Evolutionary conservation across 2,797 vertebrate genomes (phyloP).

Genomic region (Synanceia verrucosa): DNA sequence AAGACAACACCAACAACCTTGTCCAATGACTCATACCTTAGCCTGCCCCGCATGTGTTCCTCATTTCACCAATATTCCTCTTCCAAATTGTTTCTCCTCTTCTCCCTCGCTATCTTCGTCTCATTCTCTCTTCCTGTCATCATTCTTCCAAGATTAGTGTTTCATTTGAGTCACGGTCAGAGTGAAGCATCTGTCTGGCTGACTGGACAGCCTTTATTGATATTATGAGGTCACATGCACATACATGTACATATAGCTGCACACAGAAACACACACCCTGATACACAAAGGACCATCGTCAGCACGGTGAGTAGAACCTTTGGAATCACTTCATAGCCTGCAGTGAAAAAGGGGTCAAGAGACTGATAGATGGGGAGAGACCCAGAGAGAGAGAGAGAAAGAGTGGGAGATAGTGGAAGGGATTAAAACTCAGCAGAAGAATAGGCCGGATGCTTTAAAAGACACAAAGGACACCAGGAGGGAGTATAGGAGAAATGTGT

Average conservation of each 20-base stretch:
- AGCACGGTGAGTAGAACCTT: slow-evolving; percentile 9
- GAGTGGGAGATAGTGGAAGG: slow-evolving; percentile 7
- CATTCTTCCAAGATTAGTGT: slow-evolving; percentile 11
- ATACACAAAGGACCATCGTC: slow-evolving; percentile 7
- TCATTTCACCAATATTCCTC: slow-evolving; percentile 9
- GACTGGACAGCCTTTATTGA: slow-evolving; percentile 19
- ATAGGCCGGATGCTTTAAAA: slow-evolving; percentile 40
- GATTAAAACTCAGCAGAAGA: slow-evolving; percentile 15
- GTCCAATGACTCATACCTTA: slow-evolving; percentile 28
- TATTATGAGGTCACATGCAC: slow-evolving; percentile 29
- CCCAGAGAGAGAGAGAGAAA: slow-evolving; percentile 9
- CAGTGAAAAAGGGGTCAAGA: slow-evolving; percentile 15
- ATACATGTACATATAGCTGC: background rate
- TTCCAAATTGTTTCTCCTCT: background rate
- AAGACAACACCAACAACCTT: slow-evolving; percentile 47
- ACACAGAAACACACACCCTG: slow-evolving; percentile 3
- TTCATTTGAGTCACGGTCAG: slow-evolving; percentile 25
- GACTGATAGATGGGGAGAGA: slow-evolving; percentile 15
- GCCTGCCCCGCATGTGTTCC: slow-evolving; percentile 11
- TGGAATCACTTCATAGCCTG: slow-evolving; percentile 34
- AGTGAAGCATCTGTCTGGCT: slow-evolving; percentile 27
- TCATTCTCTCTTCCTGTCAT: background rate
- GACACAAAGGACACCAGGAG: slow-evolving; percentile 38
- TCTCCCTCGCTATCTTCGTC: background rate
- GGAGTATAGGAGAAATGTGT: slow-evolving; percentile 16